A percentile compares a stretch with the other conserved stretches of the same genome.
These are phyloP conservation scores for Heteractis magnifica DNA, from an alignment of 92 coral and sea anemone genomes.

Conservation along the genomic window DNA sequence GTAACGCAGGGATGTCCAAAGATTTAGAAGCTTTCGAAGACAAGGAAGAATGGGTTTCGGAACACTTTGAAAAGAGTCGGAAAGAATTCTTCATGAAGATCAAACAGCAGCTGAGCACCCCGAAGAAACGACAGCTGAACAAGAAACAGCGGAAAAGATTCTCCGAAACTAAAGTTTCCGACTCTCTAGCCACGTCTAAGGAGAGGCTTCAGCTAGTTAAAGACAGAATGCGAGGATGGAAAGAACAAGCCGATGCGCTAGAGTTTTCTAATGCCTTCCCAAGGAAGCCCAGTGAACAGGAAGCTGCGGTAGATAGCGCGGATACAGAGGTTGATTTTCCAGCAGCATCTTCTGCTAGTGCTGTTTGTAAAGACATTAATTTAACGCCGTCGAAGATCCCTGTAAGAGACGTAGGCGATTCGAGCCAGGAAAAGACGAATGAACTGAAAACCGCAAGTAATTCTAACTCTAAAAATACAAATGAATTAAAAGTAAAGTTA, in stretches of 20 bases:
- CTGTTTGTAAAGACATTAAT: constrained; percentile 21
- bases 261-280: background rate
- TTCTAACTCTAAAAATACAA: constrained; percentile 12
- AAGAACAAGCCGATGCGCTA: constrained; percentile 14
- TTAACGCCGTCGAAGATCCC: constrained; percentile 34
- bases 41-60: constrained; percentile 4
- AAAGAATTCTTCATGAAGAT: constrained; percentile 44
- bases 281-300: constrained; percentile 1
- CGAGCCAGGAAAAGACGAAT: background rate
- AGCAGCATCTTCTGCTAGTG: background rate
- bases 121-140: constrained; percentile 40
- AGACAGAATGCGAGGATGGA: constrained; percentile 76
- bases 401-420: constrained; percentile 19
- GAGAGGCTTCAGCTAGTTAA: constrained; percentile 64
- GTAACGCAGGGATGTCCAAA: background rate
- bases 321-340: background rate
- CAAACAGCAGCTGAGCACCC: constrained; percentile 48
- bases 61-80: constrained; percentile 36
- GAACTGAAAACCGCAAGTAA: background rate
- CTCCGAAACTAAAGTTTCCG: constrained; percentile 66
- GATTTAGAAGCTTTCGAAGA: background rate
- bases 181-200: constrained; percentile 59
- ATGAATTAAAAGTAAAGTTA: constrained; percentile 15
- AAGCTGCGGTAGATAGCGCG: background rate
- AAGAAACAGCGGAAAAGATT: constrained; percentile 52